phyloP scores from a whole-genome alignment of 2,888 invertebrate genomes.

The Drosophila koepferae region DNA sequence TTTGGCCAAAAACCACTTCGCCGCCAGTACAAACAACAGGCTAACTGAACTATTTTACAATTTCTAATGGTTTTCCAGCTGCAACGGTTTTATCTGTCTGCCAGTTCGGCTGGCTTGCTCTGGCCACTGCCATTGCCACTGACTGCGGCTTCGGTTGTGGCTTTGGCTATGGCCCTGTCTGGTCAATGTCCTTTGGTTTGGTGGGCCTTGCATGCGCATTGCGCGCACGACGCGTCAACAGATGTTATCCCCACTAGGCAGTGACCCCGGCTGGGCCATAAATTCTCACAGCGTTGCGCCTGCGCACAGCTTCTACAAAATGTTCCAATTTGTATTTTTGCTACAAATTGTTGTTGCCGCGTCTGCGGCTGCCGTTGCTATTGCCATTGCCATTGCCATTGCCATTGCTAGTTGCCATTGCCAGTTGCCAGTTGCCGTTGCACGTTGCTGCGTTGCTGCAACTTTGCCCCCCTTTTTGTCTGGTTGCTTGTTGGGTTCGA shows the following conservation, averaged over 20 bases:
- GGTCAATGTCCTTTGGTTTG: constrained; percentile 69
- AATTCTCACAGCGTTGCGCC: constrained; percentile 73
- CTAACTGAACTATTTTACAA: constrained; percentile 52
- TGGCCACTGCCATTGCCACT: constrained; percentile 12
- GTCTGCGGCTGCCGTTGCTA: constrained; percentile 26
- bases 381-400: constrained; percentile 33
- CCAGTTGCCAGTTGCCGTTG: constrained; percentile 36
- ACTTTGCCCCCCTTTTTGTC: constrained; percentile 17
- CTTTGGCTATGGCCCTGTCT: constrained; percentile 44
- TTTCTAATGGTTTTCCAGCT: constrained; percentile 61
- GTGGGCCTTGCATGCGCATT: constrained; percentile 73
- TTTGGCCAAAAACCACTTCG: constrained; percentile 26
- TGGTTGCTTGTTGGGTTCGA: constrained; percentile 43
- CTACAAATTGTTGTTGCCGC: constrained; percentile 72
- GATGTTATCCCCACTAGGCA: constrained; percentile 75
- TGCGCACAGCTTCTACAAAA: constrained; percentile 63
- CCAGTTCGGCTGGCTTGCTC: constrained; percentile 25
- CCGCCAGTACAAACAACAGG: not conserved
- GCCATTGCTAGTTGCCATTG: constrained; percentile 29
- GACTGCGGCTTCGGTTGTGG: constrained; percentile 19
- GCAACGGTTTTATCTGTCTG: constrained; percentile 50
- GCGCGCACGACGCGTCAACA: constrained; percentile 80
- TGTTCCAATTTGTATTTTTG: constrained; percentile 82
- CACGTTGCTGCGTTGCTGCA: constrained; percentile 24
- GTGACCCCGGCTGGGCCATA: constrained; percentile 80